These are phyloP conservation scores for Lordiphosa clarofinis DNA, from an alignment of 1,140 invertebrate species.

Conservation along the genomic window DNA sequence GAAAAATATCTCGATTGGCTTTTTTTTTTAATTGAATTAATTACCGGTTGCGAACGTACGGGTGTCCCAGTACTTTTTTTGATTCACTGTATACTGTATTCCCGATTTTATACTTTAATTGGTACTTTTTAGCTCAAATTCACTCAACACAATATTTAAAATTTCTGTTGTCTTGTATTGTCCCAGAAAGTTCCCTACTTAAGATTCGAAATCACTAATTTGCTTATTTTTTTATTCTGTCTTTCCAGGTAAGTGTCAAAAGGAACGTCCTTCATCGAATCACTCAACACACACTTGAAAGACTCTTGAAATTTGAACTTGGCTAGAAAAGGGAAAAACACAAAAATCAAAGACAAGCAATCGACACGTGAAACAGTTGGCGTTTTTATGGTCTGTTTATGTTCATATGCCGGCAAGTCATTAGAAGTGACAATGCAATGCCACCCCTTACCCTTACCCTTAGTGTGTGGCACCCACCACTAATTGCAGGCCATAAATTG, in stretches of 20 bases:
- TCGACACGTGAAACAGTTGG: constrained; percentile 46
- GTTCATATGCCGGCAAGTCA: constrained; percentile 57
- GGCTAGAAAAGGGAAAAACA: constrained; percentile 2
- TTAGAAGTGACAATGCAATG: constrained; percentile 74
- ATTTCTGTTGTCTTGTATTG: too few relatives aligned
- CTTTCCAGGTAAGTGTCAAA: constrained; percentile 61
- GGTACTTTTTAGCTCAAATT: too few relatives aligned
- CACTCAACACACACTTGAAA: constrained; percentile 6
- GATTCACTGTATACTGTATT: too few relatives aligned
- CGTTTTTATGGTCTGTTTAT: constrained; percentile 72
- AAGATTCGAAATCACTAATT: constrained; percentile 8
- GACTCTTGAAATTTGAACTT: constrained; percentile 4
- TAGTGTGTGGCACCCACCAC: constrained; percentile 4
- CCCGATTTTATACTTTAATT: too few relatives aligned
- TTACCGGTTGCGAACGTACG: too few relatives aligned
- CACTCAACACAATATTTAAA: too few relatives aligned
- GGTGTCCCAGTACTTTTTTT: too few relatives aligned
- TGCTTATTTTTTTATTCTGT: constrained; percentile 8
- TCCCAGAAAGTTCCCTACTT: too few relatives aligned
- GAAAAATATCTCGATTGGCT: too few relatives aligned
- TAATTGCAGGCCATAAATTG: constrained; percentile 65
- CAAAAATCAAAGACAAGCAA: constrained; percentile 20
- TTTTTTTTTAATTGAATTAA: too few relatives aligned
- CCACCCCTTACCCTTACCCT: constrained; percentile 3
- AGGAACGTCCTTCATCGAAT: constrained; percentile 5